Evolutionary conservation across 2,888 invertebrate genomes (phyloP).

Genomic region (Lagria hirta): DNA sequence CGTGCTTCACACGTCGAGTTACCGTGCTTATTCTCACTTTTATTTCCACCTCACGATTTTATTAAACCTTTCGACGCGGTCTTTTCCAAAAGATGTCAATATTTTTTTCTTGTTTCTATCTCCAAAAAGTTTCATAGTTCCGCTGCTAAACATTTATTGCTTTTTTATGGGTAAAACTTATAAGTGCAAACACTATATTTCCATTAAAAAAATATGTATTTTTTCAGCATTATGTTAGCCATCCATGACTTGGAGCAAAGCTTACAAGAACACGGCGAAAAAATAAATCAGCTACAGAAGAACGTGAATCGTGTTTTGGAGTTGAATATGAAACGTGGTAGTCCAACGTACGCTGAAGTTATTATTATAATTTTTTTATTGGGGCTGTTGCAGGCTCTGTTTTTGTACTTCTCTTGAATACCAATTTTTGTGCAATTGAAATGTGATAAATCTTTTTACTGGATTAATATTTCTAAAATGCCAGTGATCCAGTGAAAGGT

Average conservation of each 20-base stretch:
- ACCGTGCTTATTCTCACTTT: no score
- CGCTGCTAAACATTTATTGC: no score
- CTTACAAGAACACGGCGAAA: slow-evolving; percentile 45
- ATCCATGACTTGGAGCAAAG: slow-evolving; percentile 46
- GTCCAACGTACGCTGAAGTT: slow-evolving; percentile 33
- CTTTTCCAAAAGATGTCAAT: no score
- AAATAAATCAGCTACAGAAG: slow-evolving; percentile 43
- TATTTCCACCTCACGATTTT: no score
- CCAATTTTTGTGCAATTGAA: slow-evolving; percentile 38
- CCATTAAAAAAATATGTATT: no score
- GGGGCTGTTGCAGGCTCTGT: slow-evolving; percentile 42
- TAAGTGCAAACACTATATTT: background rate
- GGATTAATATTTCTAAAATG: slow-evolving; percentile 10
- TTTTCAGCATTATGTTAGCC: slow-evolving; percentile 45
- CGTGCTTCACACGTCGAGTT: no score
- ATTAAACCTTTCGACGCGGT: no score
- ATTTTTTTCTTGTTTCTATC: no score
- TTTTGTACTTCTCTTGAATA: slow-evolving; percentile 56
- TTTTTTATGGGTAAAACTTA: no score
- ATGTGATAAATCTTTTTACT: slow-evolving; percentile 28
- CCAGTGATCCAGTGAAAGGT: slow-evolving; percentile 12
- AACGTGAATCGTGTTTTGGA: slow-evolving; percentile 42
- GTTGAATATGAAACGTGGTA: slow-evolving; percentile 31
- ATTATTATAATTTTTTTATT: slow-evolving; percentile 40
- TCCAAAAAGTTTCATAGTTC: no score